Base-by-base conservation (phyloP, 23 tunicate genomes). In the Trididemnum clinides region DNA sequence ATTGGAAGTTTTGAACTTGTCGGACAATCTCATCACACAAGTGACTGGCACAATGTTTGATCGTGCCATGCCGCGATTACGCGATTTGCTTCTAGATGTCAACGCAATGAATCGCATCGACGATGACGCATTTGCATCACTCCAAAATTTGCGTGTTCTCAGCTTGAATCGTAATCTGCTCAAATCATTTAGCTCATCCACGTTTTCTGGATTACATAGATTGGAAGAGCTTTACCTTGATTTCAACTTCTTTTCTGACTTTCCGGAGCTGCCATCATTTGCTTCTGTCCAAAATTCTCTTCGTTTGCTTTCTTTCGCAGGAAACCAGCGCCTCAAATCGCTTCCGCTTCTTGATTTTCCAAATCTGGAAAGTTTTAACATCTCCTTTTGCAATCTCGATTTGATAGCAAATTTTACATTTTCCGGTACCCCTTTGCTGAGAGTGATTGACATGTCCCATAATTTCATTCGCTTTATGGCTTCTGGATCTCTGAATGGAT, bases 321-420 rank as follows among this genome's bases (percentile, higher is more conserved):
- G 77, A 6, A 36, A 70, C 21, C 77, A 70, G 30, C 77, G 77
- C 3, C 6, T 33, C 18, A 70, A 21, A 27, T 28, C 18, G 4
- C 77, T 70, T 70, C 18, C 77, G 3, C 77, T 3, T 32, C 77
- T 70, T 5, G 77, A 70, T 28, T 21, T 70, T 6, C 77, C 77
- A 4, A 12, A 6, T 6, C 21, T 70, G 37, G 10, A 70, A 28
- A 6, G 12, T 27, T 31, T 70, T 28, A 70, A 28, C 4, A 21
- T 33, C 6, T 28, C 77, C 21, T 28, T 7, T 21, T 70, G 77
- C 21, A 10, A 10, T 10, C 15, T 70, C 18, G 20, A 70, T 6
- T 32, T 7, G 7, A 12, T 31, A 5, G 77, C 28, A 4, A 70
- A 70, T 21, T 70, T 27, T 10, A 70, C 77, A 10, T 70, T 70